Conservation (phyloP, 2,113 vertebrate species). For the Macaca mulatta region DNA sequence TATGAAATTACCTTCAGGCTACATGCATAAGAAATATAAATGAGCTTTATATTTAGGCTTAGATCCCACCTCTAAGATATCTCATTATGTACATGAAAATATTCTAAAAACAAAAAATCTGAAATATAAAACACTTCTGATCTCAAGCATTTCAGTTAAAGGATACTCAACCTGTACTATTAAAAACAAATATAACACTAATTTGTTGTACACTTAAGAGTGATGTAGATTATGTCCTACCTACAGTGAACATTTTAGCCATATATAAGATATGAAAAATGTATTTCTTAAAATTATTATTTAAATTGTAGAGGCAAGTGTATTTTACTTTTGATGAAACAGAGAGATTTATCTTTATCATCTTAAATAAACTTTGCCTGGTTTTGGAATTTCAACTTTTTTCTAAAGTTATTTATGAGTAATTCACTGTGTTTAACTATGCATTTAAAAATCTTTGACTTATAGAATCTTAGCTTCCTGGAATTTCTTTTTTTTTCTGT, state of each 20-base stretch:
- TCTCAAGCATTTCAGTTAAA: background rate
- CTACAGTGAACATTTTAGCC: background rate
- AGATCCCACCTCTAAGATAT: background rate
- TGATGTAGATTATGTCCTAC: background rate
- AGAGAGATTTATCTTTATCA: background rate
- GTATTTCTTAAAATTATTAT: background rate
- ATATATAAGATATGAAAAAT: background rate
- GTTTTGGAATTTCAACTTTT: background rate
- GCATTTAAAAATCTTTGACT: background rate
- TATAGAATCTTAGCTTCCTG: background rate
- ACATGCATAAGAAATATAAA: background rate
- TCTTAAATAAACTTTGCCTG: background rate
- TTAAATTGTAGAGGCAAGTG: background rate
- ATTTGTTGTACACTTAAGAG: background rate
- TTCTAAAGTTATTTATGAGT: background rate
- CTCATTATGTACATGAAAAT: background rate
- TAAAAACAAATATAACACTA: background rate
- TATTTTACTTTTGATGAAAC: background rate
- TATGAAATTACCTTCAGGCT: background rate
- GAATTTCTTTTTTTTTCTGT: background rate
- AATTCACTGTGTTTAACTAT: background rate
- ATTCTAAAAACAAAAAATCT: background rate
- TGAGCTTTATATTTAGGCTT: background rate
- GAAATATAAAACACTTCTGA: background rate
- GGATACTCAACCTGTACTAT: background rate